Conservation (phyloP, 1,140 invertebrate genomes). For the Augochlora pura region DNA sequence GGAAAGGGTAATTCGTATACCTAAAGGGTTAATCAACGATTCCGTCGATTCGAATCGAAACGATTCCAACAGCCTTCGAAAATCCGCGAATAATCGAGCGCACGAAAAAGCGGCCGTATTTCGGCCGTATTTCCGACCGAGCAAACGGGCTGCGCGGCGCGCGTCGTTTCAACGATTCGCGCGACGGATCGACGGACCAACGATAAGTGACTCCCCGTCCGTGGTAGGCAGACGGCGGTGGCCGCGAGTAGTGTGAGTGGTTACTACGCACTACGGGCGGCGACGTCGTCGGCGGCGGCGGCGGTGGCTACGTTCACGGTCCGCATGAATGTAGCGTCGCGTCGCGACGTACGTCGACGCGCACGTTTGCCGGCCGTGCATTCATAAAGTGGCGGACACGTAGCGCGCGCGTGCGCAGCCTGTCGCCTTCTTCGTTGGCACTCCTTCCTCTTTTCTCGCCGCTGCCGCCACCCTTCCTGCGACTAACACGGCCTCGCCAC, state of each 20-base stretch:
- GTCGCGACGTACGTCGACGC: conserved; percentile 52
- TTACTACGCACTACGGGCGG: conserved; percentile 51
- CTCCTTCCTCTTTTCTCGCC: conserved; percentile 56
- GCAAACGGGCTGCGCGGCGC: no score
- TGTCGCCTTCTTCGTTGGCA: conserved; percentile 47
- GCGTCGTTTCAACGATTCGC: conserved; percentile 53
- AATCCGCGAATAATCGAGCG: no score
- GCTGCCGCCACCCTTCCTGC: conserved; percentile 50
- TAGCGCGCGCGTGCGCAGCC: conserved; percentile 64
- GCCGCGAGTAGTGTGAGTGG: conserved; percentile 36
- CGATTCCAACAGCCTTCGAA: no score
- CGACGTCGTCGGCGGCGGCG: not conserved
- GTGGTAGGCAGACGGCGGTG: conserved; percentile 37
- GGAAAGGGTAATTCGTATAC: no score
- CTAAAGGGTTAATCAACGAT: no score
- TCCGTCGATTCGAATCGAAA: not conserved
- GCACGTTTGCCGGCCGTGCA: conserved; percentile 64
- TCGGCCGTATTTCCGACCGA: no score
- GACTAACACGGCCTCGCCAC: conserved; percentile 39
- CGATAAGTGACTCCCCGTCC: conserved; percentile 53
- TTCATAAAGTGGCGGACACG: conserved; percentile 73
- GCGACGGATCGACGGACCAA: conserved; percentile 11
- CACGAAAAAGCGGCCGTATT: no score
- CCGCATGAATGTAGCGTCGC: conserved; percentile 61
- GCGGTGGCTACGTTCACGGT: conserved; percentile 46